Conservation (phyloP, 2,113 vertebrate species). For the Pteropus alecto region DNA sequence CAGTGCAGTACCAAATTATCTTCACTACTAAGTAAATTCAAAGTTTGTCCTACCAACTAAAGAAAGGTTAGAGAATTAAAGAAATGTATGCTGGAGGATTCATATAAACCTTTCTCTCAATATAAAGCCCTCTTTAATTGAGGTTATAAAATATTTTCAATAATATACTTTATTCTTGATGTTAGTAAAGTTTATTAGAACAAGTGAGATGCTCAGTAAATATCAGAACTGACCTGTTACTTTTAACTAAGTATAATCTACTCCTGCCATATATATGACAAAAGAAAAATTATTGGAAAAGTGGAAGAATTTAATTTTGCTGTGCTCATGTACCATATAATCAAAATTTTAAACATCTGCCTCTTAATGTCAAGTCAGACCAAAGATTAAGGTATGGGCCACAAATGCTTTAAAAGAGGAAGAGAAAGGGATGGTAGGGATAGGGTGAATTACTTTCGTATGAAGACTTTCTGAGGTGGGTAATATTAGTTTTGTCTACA, state of each 20-base stretch:
- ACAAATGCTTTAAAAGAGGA: background rate
- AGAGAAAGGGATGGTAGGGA: background rate
- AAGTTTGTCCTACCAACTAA: background rate
- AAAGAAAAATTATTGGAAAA: background rate
- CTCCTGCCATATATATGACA: background rate
- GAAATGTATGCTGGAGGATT: background rate
- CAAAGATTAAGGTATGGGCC: background rate
- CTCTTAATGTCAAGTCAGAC: background rate
- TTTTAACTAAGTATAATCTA: background rate
- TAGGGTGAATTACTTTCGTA: background rate
- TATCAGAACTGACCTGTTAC: background rate
- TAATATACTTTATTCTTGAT: conserved; percentile 3
- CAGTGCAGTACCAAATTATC: background rate
- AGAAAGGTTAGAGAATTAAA: background rate
- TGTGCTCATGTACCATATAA: background rate
- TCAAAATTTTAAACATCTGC: background rate
- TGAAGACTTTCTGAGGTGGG: background rate
- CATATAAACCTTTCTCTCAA: background rate
- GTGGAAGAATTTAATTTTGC: background rate
- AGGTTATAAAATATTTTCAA: conserved; percentile 14
- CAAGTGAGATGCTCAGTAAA: background rate
- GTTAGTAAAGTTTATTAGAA: background rate
- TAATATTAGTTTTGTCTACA: background rate
- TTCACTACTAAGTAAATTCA: background rate
- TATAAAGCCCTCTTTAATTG: background rate